phyloP scores from a whole-genome alignment of 2,797 vertebrate species.

The Cynodonichthys magdalenae region DNA sequence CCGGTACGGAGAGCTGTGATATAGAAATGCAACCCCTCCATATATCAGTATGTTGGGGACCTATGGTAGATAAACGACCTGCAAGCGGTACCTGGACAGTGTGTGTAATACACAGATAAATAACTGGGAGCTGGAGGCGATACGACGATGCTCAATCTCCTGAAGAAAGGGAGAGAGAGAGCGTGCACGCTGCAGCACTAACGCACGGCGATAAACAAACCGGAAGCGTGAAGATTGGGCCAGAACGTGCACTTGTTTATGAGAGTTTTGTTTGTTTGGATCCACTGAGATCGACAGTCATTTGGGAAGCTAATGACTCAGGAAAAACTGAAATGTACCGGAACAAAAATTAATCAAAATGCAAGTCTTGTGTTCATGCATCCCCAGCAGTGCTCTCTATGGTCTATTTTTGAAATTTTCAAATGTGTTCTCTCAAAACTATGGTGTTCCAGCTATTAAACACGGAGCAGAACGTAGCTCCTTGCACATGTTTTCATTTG shows the following conservation, averaged over 20 bases:
- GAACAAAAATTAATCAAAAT: constrained; percentile 71
- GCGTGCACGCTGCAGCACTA: constrained; percentile 16
- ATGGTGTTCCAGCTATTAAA: constrained; percentile 42
- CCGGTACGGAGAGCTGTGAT: constrained; percentile 42
- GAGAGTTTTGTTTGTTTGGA: constrained; percentile 46
- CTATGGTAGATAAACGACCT: constrained; percentile 63
- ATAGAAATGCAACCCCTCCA: constrained; percentile 63
- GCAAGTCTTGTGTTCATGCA: constrained; percentile 24
- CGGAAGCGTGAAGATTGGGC: constrained; percentile 30
- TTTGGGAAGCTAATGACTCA: constrained; percentile 69
- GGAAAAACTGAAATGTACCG: constrained; percentile 66
- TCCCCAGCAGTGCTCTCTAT: constrained; percentile 8
- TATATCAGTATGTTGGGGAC: constrained; percentile 57
- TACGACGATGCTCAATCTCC: constrained; percentile 37
- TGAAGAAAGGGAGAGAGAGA: constrained; percentile 31
- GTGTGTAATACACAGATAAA: constrained; percentile 70
- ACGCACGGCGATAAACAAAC: constrained; percentile 32
- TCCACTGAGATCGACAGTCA: constrained; percentile 33
- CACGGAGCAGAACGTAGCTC: constrained; percentile 25
- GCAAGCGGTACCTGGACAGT: constrained; percentile 53
- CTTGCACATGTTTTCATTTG: constrained; percentile 9
- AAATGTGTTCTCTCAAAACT: constrained; percentile 21
- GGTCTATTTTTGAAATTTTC: constrained; percentile 31
- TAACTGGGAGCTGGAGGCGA: constrained; percentile 52
- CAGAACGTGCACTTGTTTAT: constrained; percentile 23